Evolutionary conservation across 2,888 invertebrate species (phyloP), one percentile per base, ranked within the genome.

Genomic region (Megamerina dolium): DNA sequence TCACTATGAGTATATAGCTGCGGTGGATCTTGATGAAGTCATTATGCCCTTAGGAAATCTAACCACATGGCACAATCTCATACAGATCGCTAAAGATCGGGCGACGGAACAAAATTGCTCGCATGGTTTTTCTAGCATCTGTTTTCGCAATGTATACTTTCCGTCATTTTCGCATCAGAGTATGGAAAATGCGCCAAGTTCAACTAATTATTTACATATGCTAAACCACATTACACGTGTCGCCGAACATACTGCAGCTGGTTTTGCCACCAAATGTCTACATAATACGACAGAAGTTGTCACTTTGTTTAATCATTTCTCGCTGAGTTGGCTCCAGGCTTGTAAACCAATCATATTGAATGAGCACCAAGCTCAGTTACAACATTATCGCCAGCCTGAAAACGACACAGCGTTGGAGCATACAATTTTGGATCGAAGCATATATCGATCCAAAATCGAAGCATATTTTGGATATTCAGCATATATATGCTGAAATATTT

Each of bases 21-120:
- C 93, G 42, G 75, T 93, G 38, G 95, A 95, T 67, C 85, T 87
- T 43, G 95, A 95, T 72, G 94, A 95, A 73, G 85, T 93, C 36
- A 90, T 94, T 55, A 89, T 95, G 82, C 94, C 94, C 1, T 77
- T 82, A 59, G 79, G 80, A 60, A 66, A 66, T 19, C 77, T 77
- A 53, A 69, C 67, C 23, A 77, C 76, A 1, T 95, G 93, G 92
- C 72, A 75, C 42, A 78, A 81, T 45, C 74, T 94, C 44, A 82
- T 93, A 82, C 73, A 75, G 37, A 77, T 82, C 47, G 79, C 81
- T 2, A 10, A 23, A 23, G 23, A 6, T 23, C n/a, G n/a, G n/a
- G 78, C 80, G 63, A 76, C 81, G 2, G 43, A 43, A 4, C 77
- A 80, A 49, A 72, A 81, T 2, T 78, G 79, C 45, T 74, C 78